Conservation (phyloP, 2,888 invertebrate genomes). For the Lysandra bellargus region DNA sequence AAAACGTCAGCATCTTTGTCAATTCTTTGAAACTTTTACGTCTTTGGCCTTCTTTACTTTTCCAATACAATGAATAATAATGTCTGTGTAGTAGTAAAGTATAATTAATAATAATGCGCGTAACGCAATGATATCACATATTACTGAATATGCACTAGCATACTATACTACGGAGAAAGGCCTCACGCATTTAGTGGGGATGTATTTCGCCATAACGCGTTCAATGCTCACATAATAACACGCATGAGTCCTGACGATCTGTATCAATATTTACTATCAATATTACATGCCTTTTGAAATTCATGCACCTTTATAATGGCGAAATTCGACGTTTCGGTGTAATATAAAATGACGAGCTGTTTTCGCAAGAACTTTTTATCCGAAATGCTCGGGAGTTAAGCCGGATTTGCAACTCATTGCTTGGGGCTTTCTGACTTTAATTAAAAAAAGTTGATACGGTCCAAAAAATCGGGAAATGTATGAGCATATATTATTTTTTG, state of each 20-base stretch:
- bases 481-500: neutral
- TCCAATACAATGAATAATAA: neutral
- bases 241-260: neutral
- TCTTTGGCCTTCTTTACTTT: neutral
- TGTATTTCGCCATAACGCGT: neutral
- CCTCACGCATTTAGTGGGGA: neutral
- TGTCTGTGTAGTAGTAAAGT: neutral
- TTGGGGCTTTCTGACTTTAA: slow-evolving; percentile 60
- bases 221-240: neutral
- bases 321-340: slow-evolving; percentile 34
- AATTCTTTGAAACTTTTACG: neutral
- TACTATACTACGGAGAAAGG: too few species aligned
- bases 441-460: slow-evolving; percentile 69
- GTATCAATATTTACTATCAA: slow-evolving; percentile 2
- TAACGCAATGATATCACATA: too few species aligned
- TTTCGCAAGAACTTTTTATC: slow-evolving; percentile 60
- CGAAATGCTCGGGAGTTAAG: slow-evolving; percentile 61
- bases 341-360: slow-evolving; percentile 60
- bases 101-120: too few species aligned
- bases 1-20: neutral
- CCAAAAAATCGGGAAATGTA: slow-evolving; percentile 49
- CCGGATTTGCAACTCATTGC: slow-evolving; percentile 73
- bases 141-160: too few species aligned
- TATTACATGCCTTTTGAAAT: slow-evolving; percentile 3
- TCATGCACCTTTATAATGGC: slow-evolving; percentile 31